Percentiles rank a stretch among this genome's conserved stretches.
phyloP scores from a whole-genome alignment of 2,113 vertebrate genomes.

The Spilogale gracilis region DNA sequence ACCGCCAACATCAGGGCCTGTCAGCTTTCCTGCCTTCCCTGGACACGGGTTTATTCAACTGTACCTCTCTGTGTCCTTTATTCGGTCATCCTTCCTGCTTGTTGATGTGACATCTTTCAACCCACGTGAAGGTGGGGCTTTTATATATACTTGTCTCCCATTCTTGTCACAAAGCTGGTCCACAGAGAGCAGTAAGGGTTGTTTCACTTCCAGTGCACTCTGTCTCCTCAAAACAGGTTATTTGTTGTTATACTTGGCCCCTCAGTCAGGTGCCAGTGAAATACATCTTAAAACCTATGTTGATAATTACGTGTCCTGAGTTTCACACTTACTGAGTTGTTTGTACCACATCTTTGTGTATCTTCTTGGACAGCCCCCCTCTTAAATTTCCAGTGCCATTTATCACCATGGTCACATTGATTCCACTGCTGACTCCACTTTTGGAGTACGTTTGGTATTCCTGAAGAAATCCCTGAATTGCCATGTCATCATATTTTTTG shows the following conservation, averaged over 20 bases:
- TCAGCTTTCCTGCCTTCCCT: not conserved
- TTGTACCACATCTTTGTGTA: not conserved
- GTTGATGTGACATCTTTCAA: not conserved
- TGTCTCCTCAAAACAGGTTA: not conserved
- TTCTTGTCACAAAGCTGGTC: not conserved
- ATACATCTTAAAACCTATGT: not conserved
- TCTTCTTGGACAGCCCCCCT: not conserved
- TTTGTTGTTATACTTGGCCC: not conserved
- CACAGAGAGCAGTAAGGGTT: no score
- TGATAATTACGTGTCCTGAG: not conserved
- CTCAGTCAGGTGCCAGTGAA: not conserved
- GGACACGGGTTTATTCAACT: not conserved
- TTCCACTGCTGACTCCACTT: not conserved
- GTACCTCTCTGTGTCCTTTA: not conserved
- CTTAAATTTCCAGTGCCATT: not conserved
- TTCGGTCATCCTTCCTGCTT: not conserved
- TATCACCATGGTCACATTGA: not conserved
- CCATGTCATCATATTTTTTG: not conserved
- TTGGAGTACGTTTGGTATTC: not conserved
- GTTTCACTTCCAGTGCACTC: not conserved
- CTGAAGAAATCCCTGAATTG: not conserved
- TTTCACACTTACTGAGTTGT: not conserved
- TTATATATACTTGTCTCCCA: not conserved
- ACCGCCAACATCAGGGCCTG: not conserved
- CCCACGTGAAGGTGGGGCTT: not conserved